These are phyloP conservation scores for Netelia fuscicornis DNA, from an alignment of 2,888 invertebrate genomes.

Conservation along the genomic window DNA sequence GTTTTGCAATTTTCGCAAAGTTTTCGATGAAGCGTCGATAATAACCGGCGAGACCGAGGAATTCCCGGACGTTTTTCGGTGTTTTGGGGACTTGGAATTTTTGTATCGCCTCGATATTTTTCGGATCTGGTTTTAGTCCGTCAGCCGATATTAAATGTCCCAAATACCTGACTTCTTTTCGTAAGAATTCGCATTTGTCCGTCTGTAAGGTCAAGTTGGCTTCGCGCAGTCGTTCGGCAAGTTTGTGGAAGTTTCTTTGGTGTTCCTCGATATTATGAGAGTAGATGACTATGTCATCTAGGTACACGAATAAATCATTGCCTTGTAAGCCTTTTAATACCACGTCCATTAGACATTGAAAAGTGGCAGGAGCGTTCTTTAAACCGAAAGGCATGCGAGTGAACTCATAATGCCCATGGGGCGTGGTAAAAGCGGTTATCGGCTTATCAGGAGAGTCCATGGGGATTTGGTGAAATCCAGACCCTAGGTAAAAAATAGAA, in stretches of 20 bases:
- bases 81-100: constrained; percentile 11
- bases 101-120: constrained; percentile 47
- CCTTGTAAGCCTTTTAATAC: not conserved
- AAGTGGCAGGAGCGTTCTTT: constrained; percentile 14
- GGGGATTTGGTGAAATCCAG: constrained; percentile 72
- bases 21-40: constrained; percentile 31
- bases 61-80: constrained; percentile 8
- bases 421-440: constrained; percentile 53
- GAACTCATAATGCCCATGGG: constrained; percentile 26
- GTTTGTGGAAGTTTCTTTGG: constrained; percentile 19
- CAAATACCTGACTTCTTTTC: constrained; percentile 45
- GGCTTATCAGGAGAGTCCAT: constrained; percentile 30
- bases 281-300: constrained; percentile 12
- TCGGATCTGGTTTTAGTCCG: constrained; percentile 44
- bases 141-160: constrained; percentile 49
- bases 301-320: not conserved
- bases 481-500: constrained; percentile 70
- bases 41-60: constrained; percentile 41
- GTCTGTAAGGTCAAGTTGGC: constrained; percentile 48
- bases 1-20: constrained; percentile 19
- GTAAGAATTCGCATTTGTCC: constrained; percentile 47
- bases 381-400: constrained; percentile 22
- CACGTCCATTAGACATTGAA: no score
- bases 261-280: not conserved
- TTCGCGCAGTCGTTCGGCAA: constrained; percentile 50